Base-by-base conservation (phyloP, 2,797 vertebrate genomes). In the Lithobates pipiens region DNA sequence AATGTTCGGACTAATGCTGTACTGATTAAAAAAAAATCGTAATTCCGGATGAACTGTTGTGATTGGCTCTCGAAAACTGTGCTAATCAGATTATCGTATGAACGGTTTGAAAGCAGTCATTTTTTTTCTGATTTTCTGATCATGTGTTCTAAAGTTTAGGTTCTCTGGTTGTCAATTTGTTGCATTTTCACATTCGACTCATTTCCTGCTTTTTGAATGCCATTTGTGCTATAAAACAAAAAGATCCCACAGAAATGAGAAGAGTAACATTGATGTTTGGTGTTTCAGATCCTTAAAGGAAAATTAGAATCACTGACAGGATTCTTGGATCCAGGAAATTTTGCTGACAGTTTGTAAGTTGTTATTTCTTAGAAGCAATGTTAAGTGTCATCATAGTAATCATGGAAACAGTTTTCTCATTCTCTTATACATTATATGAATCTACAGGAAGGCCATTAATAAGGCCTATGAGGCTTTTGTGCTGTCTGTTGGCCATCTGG, bases 401-500 rank as follows among this genome's bases (percentile, higher is more conserved):
- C 16, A 16, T 5, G 44, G 11, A 46, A 15, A 13, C 13, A 15
- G 15, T 54, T 54, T 32, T 7, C 68, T 70, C 11, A 16, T 34
- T 70, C 11, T 71, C 2, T 10, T 27, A 13, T 36, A 9, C n/a
- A 21, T 13, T 29, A 0, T 72, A 5, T 61, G 13, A 15, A 11
- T 73, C 76, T 87, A 0, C 9, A 99, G 98, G 75, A 92, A 97
- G 92, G 96, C 97, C 86, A 94, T 99, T 90, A 96, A 93, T 86
- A 96, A 97, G 42, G 96, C 95, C 23, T 99, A 99, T 0, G 98
- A 99, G 88, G 97, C 97, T 86, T 96, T 97, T 1, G 92, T 99
- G 2, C 85, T 99, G 88, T 96, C 97, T 3, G 95, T 95, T 0
- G 98, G 98, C 67, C 95, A 96, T 71, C 92, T 99, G 3, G 97